phyloP scores from a whole-genome alignment of 2,888 invertebrate species.

The Trichogramma dendrolimi region DNA sequence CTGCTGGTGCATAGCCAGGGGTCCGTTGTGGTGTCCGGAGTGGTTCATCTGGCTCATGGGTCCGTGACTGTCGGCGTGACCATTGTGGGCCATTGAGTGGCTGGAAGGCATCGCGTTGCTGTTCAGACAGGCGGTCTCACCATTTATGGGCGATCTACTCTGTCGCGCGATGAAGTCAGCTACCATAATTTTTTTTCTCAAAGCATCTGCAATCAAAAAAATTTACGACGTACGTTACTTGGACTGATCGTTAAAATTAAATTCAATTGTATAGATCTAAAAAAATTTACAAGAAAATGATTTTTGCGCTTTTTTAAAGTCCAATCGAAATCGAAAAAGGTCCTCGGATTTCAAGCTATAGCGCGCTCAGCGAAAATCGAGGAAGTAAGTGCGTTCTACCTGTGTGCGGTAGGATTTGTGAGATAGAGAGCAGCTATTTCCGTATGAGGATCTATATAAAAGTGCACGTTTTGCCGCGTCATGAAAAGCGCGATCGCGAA shows the following conservation, averaged over 20 bases:
- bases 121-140: conserved; percentile 63
- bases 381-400: not conserved
- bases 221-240: no score
- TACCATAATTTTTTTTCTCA: conserved; percentile 68
- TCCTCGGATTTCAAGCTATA: no score
- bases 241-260: no score
- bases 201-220: conserved; percentile 45
- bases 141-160: conserved; percentile 66
- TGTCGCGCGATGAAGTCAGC: conserved; percentile 79
- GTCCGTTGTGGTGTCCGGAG: conserved; percentile 46
- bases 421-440: not conserved
- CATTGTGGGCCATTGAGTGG: conserved; percentile 49
- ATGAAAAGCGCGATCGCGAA: not conserved
- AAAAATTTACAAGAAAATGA: no score
- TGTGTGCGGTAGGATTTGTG: not conserved
- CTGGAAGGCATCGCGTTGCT: conserved; percentile 49
- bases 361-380: not conserved
- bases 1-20: conserved; percentile 43
- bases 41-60: conserved; percentile 35
- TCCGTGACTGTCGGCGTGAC: conserved; percentile 40
- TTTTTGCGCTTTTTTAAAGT: no score
- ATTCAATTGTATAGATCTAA: no score
- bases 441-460: not conserved
- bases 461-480: conserved; percentile 18
- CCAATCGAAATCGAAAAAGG: no score